Conservation (phyloP, 1,140 invertebrate species). For the Drosophila trapezifrons region DNA sequence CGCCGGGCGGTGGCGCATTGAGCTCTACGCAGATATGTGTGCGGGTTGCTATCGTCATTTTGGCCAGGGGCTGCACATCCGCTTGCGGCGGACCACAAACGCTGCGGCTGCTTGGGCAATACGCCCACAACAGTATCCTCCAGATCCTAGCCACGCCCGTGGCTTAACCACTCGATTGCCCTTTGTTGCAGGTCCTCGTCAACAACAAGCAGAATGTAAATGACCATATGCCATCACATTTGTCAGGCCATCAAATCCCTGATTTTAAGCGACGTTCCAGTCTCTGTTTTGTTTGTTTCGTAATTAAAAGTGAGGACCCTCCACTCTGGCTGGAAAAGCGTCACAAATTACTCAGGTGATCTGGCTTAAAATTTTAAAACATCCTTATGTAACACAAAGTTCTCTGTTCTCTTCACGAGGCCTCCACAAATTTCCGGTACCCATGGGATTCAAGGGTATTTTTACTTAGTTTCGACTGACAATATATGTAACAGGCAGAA, state of each 20-base stretch:
- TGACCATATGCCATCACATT: constrained; percentile 44
- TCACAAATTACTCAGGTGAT: constrained; percentile 23
- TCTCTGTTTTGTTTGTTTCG: constrained; percentile 25
- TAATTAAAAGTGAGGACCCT: constrained; percentile 32
- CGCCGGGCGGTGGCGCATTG: background rate
- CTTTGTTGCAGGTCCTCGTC: constrained; percentile 19
- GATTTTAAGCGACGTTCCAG: constrained; percentile 20
- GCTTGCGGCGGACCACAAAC: constrained; percentile 71
- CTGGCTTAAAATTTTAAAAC: constrained; percentile 29
- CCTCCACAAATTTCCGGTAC: too few species aligned
- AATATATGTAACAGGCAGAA: too few species aligned
- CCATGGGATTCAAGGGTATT: too few species aligned
- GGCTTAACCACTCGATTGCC: constrained; percentile 35
- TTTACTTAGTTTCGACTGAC: too few species aligned
- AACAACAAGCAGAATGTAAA: constrained; percentile 34
- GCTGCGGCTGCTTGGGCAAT: constrained; percentile 57
- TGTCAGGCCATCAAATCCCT: constrained; percentile 37
- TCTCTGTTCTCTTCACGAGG: too few species aligned
- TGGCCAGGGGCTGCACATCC: constrained; percentile 53
- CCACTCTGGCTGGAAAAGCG: background rate
- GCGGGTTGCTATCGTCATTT: constrained; percentile 27
- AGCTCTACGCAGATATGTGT: constrained; percentile 11
- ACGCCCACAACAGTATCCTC: constrained; percentile 5
- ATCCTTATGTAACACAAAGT: background rate
- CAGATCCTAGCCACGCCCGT: constrained; percentile 14